A percentile compares a stretch with the other conserved stretches of the same genome.
Evolutionary conservation across 92 coral and sea anemone species (phyloP).

Genomic region (Palythoa caribaeorum): DNA sequence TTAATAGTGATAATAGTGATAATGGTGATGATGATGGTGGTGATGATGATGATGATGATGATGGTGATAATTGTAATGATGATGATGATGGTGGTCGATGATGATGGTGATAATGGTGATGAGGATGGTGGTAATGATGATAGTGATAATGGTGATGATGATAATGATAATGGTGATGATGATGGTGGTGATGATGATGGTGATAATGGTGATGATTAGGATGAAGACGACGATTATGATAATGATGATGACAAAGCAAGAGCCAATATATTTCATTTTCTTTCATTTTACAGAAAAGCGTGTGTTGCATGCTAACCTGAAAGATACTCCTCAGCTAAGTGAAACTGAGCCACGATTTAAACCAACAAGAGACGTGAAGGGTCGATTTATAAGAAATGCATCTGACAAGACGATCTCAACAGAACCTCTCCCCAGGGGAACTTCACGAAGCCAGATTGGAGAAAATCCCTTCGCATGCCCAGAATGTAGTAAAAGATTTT

Average conservation of each 20-base stretch:
- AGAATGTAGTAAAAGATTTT: constrained; percentile 21
- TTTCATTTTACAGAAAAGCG: not conserved
- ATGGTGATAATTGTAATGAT: too few species aligned
- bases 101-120: too few species aligned
- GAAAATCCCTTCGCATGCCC: constrained; percentile 43
- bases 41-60: too few species aligned
- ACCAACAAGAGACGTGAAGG: constrained; percentile 29
- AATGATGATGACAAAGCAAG: not conserved
- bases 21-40: too few species aligned
- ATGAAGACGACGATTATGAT: too few species aligned
- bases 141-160: not conserved
- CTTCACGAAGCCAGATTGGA: constrained; percentile 10
- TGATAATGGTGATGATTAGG: not conserved
- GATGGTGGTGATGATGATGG: not conserved
- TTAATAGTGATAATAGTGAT: too few species aligned
- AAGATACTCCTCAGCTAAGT: not conserved
- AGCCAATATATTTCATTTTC: too few species aligned
- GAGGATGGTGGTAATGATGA: too few species aligned
- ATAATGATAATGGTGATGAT: not conserved
- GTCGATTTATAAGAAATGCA: constrained; percentile 21
- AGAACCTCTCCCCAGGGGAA: not conserved
- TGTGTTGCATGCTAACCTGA: not conserved
- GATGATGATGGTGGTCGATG: too few species aligned
- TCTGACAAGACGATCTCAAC: not conserved
- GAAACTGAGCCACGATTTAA: constrained; percentile 12